phyloP scores from a whole-genome alignment of 2,888 invertebrate species.

The Gisinianus flammeolus region DNA sequence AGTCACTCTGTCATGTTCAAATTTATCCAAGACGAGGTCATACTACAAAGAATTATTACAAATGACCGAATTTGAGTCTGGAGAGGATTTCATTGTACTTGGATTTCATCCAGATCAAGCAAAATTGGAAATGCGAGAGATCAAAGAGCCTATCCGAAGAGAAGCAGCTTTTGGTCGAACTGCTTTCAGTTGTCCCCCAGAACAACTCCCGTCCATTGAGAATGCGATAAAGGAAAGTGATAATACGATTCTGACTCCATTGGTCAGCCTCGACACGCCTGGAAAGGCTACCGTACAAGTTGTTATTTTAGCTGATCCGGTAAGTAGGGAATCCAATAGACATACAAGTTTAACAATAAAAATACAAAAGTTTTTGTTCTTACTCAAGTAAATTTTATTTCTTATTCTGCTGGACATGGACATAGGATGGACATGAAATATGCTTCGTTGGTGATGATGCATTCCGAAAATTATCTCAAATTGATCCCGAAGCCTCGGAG shows the following conservation, averaged over 20 bases:
- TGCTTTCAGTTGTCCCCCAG: conserved; percentile 87
- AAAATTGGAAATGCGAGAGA: conserved; percentile 76
- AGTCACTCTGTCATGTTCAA: conserved; percentile 78
- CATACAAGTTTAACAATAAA: no score
- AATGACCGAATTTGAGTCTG: conserved; percentile 72
- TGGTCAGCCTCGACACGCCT: conserved; percentile 93
- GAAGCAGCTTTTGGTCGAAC: conserved; percentile 93
- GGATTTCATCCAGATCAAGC: conserved; percentile 77
- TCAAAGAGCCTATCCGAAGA: conserved; percentile 78
- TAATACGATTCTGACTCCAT: conserved; percentile 81
- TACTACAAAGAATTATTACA: conserved; percentile 85
- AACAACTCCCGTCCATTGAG: conserved; percentile 78
- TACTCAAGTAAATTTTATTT: neutral
- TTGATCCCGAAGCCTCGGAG: conserved; percentile 80
- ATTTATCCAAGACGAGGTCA: conserved; percentile 75
- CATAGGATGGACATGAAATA: conserved; percentile 71
- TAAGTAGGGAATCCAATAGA: no score
- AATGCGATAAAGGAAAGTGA: conserved; percentile 73
- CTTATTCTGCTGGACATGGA: neutral
- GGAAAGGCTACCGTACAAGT: conserved; percentile 96
- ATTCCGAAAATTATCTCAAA: conserved; percentile 81
- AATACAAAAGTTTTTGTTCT: no score
- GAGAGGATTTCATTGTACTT: conserved; percentile 68
- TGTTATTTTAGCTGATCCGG: conserved; percentile 94
- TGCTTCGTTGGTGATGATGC: conserved; percentile 98